phyloP scores from a whole-genome alignment of 2,888 invertebrate genomes.

The Molorchus minor region DNA sequence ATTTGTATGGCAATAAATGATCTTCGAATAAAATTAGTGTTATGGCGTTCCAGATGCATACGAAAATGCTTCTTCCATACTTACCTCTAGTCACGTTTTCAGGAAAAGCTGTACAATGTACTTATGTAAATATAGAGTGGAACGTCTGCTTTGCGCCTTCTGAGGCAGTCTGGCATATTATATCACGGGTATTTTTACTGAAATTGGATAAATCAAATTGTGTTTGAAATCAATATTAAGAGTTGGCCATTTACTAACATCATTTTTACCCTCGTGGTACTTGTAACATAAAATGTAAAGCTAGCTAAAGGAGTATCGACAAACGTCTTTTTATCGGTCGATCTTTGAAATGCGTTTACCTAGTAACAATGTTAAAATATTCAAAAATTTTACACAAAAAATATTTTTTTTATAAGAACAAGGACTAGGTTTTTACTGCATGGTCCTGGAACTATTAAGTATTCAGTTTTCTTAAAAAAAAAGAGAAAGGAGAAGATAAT shows the following conservation, averaged over 20 bases:
- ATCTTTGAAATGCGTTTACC: no score
- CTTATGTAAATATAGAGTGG: constrained; percentile 25
- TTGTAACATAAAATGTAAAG: neutral
- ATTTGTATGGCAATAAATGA: constrained; percentile 50
- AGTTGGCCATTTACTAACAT: neutral
- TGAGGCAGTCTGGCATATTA: constrained; percentile 21
- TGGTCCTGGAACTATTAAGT: no score
- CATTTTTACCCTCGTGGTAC: neutral
- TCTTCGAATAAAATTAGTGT: constrained; percentile 33
- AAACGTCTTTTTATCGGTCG: no score
- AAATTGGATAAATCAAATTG: neutral
- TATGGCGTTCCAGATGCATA: constrained; percentile 39
- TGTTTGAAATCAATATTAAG: neutral
- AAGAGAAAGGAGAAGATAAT: no score
- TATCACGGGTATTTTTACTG: no score
- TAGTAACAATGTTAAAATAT: no score
- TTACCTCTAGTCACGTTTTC: constrained; percentile 38
- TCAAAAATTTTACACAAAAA: no score
- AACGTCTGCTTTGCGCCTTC: constrained; percentile 37
- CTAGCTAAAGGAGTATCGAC: no score
- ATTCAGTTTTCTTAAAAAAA: no score
- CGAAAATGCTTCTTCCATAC: constrained; percentile 44
- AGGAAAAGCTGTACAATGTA: constrained; percentile 28
- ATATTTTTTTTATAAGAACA: no score
- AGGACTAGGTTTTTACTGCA: no score